phyloP scores from a whole-genome alignment of 2,888 invertebrate genomes.

The Cryptophagus acutangulus region DNA sequence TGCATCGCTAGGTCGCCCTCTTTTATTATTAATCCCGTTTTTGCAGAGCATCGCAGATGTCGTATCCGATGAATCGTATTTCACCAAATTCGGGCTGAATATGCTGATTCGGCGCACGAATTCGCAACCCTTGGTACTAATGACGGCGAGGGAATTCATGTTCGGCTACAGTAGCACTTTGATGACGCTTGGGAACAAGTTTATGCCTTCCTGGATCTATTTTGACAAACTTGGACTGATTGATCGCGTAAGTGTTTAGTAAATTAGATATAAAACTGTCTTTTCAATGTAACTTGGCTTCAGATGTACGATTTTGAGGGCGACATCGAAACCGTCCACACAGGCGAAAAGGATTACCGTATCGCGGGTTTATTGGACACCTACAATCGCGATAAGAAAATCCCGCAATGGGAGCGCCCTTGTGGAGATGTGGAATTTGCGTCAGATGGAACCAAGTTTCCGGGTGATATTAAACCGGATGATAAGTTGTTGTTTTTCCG shows the following conservation, averaged over 20 bases:
- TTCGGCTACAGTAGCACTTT: conserved; percentile 80
- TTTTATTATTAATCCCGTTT: conserved; percentile 13
- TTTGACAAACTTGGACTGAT: conserved; percentile 86
- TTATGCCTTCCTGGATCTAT: conserved; percentile 78
- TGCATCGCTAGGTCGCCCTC: neutral
- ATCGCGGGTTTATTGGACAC: conserved; percentile 66
- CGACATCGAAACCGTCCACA: conserved; percentile 73
- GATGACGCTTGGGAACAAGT: conserved; percentile 75
- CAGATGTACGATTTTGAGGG: conserved; percentile 84
- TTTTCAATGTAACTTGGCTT: neutral
- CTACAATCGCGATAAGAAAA: conserved; percentile 64
- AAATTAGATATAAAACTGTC: neutral
- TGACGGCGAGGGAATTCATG: conserved; percentile 85
- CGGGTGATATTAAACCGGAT: conserved; percentile 62
- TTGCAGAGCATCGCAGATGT: conserved; percentile 78
- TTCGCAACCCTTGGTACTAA: conserved; percentile 65
- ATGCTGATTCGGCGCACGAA: conserved; percentile 64
- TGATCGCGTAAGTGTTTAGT: conserved; percentile 65
- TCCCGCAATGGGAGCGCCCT: conserved; percentile 73
- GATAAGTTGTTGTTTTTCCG: conserved; percentile 72
- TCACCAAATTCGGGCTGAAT: conserved; percentile 67
- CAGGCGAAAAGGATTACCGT: conserved; percentile 60
- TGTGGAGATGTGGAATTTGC: conserved; percentile 73
- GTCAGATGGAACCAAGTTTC: conserved; percentile 83
- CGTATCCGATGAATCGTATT: conserved; percentile 59